A percentile compares a stretch with the other conserved stretches of the same genome.
Conservation (phyloP, 30 jellyfish, hydroid and myxozoan species). For the Nemopilema nomurai region DNA sequence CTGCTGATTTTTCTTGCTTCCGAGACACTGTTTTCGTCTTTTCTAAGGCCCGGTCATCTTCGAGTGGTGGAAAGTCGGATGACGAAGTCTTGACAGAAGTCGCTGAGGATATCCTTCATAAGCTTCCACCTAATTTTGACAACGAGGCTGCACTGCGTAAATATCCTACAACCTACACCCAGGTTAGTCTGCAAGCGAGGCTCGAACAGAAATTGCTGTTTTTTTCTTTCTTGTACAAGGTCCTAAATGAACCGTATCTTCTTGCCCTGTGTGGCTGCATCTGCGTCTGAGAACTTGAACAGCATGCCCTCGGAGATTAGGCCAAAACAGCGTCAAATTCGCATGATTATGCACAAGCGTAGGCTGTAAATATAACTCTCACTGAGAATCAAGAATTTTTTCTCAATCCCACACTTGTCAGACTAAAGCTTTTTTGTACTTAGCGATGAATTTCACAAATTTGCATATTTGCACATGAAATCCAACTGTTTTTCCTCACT, state of each 20-base stretch:
- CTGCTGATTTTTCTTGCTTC: neutral
- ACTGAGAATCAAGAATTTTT: neutral
- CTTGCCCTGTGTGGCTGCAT: too few relatives aligned
- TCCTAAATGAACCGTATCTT: neutral
- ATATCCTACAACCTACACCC: conserved; percentile 86
- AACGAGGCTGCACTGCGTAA: conserved; percentile 88
- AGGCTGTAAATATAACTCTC: neutral
- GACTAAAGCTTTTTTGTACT: too few relatives aligned
- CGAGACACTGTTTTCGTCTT: neutral
- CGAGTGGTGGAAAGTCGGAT: conserved; percentile 87
- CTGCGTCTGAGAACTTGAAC: too few relatives aligned
- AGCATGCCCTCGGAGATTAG: neutral
- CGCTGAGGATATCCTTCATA: conserved; percentile 84
- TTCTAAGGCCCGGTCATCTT: conserved; percentile 80
- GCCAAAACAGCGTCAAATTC: neutral
- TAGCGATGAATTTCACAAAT: too few relatives aligned
- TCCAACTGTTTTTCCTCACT: too few relatives aligned
- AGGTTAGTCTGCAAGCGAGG: conserved; percentile 38
- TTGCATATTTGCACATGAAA: too few relatives aligned
- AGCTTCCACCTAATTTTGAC: conserved; percentile 81
- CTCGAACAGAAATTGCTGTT: neutral
- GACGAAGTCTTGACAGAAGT: conserved; percentile 88
- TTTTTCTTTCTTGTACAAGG: neutral
- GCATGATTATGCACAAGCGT: neutral
- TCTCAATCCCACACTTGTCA: neutral